A percentile compares a stretch with the other conserved stretches of the same genome.
Evolutionary conservation across 2,113 vertebrate species (phyloP).

Genomic region (Pimephales promelas): DNA sequence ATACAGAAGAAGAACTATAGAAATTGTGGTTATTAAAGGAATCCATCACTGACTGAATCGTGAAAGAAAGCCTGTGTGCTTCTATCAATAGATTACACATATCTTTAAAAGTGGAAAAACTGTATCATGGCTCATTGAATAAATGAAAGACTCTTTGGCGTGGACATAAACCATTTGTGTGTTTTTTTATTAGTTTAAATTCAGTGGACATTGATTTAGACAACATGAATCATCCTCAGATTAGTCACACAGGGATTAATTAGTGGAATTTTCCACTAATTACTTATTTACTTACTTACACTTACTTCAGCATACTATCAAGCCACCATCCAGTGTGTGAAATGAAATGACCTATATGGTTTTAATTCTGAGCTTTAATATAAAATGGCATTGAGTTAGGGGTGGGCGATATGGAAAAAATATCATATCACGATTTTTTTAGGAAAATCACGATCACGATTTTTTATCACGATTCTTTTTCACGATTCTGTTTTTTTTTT

Average conservation of each 20-base stretch:
- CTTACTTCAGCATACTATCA: not conserved
- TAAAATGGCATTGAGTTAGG: not conserved
- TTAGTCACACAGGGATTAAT: conserved; percentile 38
- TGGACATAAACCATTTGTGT: not conserved
- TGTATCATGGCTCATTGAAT: conserved; percentile 4
- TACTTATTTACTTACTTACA: too few relatives aligned
- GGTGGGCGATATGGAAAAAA: too few relatives aligned
- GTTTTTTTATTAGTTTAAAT: conserved; percentile 10
- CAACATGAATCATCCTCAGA: conserved; percentile 16
- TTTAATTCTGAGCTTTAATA: conserved; percentile 14
- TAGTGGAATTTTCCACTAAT: conserved; percentile 16
- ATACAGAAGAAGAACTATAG: not conserved
- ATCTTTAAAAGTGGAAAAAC: conserved; percentile 5
- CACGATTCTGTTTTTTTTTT: too few relatives aligned
- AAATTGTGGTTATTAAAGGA: conserved; percentile 9
- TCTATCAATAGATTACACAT: not conserved
- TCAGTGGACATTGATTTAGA: conserved; percentile 4
- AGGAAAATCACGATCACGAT: too few relatives aligned
- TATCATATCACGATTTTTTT: too few relatives aligned
- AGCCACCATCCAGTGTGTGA: not conserved
- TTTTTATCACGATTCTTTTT: too few relatives aligned
- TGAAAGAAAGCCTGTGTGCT: not conserved
- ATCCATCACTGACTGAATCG: not conserved
- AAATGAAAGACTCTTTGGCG: not conserved
- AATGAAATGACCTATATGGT: not conserved